These are phyloP conservation scores for Timandra comae DNA, from an alignment of 2,888 invertebrate genomes.

Conservation along the genomic window DNA sequence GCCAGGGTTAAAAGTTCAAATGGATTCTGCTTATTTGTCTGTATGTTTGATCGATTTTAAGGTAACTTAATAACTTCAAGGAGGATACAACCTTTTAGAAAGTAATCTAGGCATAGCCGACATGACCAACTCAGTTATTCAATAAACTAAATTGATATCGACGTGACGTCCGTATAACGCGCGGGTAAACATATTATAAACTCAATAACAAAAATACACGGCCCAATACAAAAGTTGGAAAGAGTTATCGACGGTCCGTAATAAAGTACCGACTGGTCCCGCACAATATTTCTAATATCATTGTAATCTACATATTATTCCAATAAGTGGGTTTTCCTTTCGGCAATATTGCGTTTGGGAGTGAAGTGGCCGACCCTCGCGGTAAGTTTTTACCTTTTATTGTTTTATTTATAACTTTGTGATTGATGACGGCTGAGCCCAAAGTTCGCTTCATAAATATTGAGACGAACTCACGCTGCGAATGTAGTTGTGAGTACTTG, in stretches of 20 bases:
- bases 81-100: no score
- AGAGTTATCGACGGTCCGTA: constrained; percentile 45
- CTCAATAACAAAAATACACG: not conserved
- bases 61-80: no score
- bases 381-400: constrained; percentile 74
- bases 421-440: constrained; percentile 71
- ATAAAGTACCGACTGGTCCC: constrained; percentile 56
- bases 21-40: no score
- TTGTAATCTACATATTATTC: constrained; percentile 75
- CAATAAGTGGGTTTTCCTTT: constrained; percentile 69
- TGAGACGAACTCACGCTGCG: constrained; percentile 60
- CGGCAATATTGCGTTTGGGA: constrained; percentile 60
- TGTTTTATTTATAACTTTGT: constrained; percentile 78
- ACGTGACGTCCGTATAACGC: no score
- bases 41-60: no score
- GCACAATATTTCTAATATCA: constrained; percentile 63
- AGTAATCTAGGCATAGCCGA: no score
- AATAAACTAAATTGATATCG: no score
- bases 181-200: constrained; percentile 6
- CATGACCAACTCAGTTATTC: no score
- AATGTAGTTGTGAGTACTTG: no score
- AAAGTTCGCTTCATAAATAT: constrained; percentile 73
- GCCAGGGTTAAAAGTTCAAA: no score
- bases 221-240: constrained; percentile 24
- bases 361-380: constrained; percentile 59